Evolutionary conservation across 2,113 vertebrate species (phyloP).

Genomic region (Proteles cristata): DNA sequence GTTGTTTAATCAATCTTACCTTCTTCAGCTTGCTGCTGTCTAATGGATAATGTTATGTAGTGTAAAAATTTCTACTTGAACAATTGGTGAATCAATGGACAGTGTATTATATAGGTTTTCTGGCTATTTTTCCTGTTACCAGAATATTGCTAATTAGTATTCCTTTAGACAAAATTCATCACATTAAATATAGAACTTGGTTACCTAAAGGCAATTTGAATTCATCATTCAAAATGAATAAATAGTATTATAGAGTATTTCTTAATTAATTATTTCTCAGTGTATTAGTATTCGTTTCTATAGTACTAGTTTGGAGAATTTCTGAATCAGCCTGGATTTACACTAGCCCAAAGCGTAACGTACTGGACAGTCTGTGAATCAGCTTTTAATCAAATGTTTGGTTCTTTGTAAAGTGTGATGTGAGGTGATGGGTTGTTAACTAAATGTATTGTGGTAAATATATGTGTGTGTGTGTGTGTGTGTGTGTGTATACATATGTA

Average conservation of each 20-base stretch:
- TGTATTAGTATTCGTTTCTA: background rate
- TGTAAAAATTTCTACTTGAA: background rate
- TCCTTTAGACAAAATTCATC: background rate
- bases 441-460: background rate
- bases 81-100: background rate
- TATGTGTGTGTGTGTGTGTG: too few species aligned
- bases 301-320: background rate
- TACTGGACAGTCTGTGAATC: background rate
- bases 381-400: background rate
- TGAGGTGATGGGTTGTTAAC: background rate
- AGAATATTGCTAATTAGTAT: background rate
- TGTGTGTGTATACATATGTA: too few species aligned
- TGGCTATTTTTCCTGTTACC: background rate
- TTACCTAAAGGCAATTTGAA: background rate
- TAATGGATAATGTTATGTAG: too few species aligned
- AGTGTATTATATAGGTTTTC: background rate
- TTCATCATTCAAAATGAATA: background rate
- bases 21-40: too few species aligned
- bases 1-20: too few species aligned
- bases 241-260: background rate
- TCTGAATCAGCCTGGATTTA: background rate
- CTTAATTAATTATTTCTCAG: background rate
- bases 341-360: background rate
- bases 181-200: background rate
- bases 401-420: background rate